Evolutionary conservation across 2,113 vertebrate genomes (phyloP).

Genomic region (Dromas ardeola): DNA sequence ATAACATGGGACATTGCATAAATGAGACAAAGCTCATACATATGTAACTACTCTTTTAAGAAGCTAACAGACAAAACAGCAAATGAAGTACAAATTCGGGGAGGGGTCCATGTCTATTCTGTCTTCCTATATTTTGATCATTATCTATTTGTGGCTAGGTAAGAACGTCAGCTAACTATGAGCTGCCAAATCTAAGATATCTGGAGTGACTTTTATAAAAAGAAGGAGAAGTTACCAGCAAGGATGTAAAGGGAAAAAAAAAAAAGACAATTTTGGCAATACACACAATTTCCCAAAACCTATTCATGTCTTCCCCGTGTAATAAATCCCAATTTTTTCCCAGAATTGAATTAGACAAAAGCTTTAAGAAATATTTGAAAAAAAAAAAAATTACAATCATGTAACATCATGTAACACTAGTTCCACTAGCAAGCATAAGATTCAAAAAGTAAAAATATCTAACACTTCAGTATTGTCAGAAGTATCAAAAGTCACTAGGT

Average conservation of each 20-base stretch:
- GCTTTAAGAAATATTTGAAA: neutral
- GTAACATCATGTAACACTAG: neutral
- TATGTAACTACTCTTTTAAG: constrained; percentile 20
- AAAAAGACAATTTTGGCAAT: neutral
- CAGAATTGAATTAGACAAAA: neutral
- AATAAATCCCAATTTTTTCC: neutral
- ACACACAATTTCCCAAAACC: neutral
- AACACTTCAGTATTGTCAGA: neutral
- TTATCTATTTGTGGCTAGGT: neutral
- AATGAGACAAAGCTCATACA: constrained; percentile 54
- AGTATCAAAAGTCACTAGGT: neutral
- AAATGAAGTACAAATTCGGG: constrained; percentile 7
- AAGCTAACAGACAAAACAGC: constrained; percentile 38
- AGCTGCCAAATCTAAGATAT: neutral
- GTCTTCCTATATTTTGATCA: neutral
- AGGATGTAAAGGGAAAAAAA: neutral
- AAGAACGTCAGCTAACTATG: neutral
- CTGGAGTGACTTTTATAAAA: neutral
- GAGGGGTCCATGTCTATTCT: neutral
- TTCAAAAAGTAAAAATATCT: neutral
- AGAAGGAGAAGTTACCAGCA: neutral
- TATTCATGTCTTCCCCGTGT: neutral
- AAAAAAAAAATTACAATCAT: neutral
- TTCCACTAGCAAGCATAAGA: neutral
- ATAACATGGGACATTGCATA: constrained; percentile 7